Base-by-base conservation (phyloP, 2,888 invertebrate species). In the Entomobrya multifasciata region DNA sequence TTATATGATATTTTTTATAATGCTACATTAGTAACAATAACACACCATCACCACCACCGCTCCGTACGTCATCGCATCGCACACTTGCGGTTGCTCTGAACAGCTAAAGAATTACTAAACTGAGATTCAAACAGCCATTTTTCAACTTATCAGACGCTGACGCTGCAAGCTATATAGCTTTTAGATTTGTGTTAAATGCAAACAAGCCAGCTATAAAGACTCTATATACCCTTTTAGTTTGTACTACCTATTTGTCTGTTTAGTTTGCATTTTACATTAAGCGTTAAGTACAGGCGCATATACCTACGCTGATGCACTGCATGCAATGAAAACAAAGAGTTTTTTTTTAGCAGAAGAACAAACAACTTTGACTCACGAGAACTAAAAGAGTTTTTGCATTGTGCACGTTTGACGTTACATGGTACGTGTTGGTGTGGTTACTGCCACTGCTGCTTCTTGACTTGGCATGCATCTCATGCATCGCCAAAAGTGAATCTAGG, bases 401-500 rank as follows among this genome's bases (percentile, higher is more conserved):
- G 55, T 62, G 36, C 62, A 62, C 36, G 30, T 62, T 60, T 62
- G 36, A 8, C 25, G 4, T 13, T 60, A 11, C 22, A 11, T 22
- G 20, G 57, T 57, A 57, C 57, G 57, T 65, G 65, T 30, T n/a
- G 52, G 25, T 11, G n/a, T 52, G 74, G 8, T 47, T 2, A 52
- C 52, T 52, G 13, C 47, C 13, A 47, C 15, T 77, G 17, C 36
- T 22, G 36, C 20, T n/a, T 52, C 41, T 36, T 36, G 36, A 36
- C 22, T 36, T 27, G 10, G 30, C 70, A 70, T 57, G 67, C 80
- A 55, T 44, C 17, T 17, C 72, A 49, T 22, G 52, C 47, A 79
- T 22, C 30, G n/a, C 72, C 81, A 57, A 81, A 81, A 72, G 55
- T 80, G 55, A 81, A 81, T 72, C 81, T 81, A 81, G 81, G 81